Conservation (phyloP, 1,140 invertebrate species). For the Camponotus floridanus region DNA sequence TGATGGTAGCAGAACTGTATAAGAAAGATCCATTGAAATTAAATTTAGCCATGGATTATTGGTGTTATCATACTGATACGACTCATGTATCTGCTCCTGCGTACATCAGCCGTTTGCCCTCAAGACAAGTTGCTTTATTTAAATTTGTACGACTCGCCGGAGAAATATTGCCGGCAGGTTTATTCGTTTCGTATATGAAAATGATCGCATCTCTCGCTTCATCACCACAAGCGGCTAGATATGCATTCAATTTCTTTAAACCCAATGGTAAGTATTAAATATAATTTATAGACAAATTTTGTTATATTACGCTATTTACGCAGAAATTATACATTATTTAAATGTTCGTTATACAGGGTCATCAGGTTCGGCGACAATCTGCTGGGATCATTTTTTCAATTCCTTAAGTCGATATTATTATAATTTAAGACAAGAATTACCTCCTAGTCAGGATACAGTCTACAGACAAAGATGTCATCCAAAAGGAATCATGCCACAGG, state of each 20-base stretch:
- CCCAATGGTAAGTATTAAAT: constrained; percentile 87
- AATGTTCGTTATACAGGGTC: constrained; percentile 75
- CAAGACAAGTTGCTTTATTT: constrained; percentile 92
- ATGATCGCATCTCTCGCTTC: constrained; percentile 94
- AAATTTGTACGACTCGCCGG: constrained; percentile 96
- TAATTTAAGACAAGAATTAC: constrained; percentile 89
- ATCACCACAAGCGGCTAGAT: constrained; percentile 90
- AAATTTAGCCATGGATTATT: constrained; percentile 93
- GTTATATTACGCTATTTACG: not conserved
- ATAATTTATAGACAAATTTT: constrained; percentile 66
- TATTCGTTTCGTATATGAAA: constrained; percentile 95
- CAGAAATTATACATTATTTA: not conserved
- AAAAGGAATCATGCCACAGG: constrained; percentile 92
- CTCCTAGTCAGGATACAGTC: constrained; percentile 88
- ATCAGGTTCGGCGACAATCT: constrained; percentile 87
- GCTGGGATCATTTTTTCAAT: constrained; percentile 96
- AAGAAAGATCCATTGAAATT: constrained; percentile 90
- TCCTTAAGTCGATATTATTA: constrained; percentile 93
- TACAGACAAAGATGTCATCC: constrained; percentile 88
- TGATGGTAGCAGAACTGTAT: constrained; percentile 93
- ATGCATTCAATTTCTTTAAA: constrained; percentile 95
- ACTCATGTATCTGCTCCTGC: constrained; percentile 79
- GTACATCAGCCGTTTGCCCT: constrained; percentile 83
- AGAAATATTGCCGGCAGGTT: constrained; percentile 93
- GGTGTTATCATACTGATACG: constrained; percentile 88